These are phyloP conservation scores for Brenthis ino DNA, from an alignment of 2,888 invertebrate genomes.

Conservation along the genomic window DNA sequence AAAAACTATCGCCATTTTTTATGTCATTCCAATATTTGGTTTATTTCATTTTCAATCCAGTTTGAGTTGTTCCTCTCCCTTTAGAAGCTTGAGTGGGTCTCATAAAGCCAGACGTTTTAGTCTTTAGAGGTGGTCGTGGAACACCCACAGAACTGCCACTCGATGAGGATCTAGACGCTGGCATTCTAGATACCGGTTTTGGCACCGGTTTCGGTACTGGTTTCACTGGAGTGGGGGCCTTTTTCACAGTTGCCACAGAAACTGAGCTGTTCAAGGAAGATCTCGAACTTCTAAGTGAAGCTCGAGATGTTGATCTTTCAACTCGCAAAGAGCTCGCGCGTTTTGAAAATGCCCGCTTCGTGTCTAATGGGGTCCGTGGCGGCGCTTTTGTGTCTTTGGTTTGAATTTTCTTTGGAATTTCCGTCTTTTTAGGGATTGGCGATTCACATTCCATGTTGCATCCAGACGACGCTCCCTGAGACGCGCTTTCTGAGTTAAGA, in stretches of 20 bases:
- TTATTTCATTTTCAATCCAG: conserved; percentile 59
- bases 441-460: conserved; percentile 86
- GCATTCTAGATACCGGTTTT: conserved; percentile 68
- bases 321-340: conserved; percentile 81
- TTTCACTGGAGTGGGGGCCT: conserved; percentile 81
- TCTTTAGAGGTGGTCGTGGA: conserved; percentile 70
- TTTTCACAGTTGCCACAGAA: conserved; percentile 89
- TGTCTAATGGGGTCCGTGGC: conserved; percentile 63
- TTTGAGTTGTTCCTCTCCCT: conserved; percentile 81
- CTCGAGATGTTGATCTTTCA: conserved; percentile 89
- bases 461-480: conserved; percentile 91
- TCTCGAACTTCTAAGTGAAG: conserved; percentile 90
- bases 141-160: conserved; percentile 78
- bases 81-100: conserved; percentile 92
- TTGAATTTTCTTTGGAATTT: conserved; percentile 73
- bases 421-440: conserved; percentile 76
- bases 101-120: conserved; percentile 87
- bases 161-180: conserved; percentile 74
- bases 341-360: conserved; percentile 61
- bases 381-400: conserved; percentile 76
- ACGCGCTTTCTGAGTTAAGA: conserved; percentile 92
- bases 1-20: neutral
- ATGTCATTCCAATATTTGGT: conserved; percentile 25
- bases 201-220: conserved; percentile 76
- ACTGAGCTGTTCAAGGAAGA: conserved; percentile 92